Conservation (phyloP, 92 coral and sea anemone genomes). For the Virgularia gustaviana region DNA sequence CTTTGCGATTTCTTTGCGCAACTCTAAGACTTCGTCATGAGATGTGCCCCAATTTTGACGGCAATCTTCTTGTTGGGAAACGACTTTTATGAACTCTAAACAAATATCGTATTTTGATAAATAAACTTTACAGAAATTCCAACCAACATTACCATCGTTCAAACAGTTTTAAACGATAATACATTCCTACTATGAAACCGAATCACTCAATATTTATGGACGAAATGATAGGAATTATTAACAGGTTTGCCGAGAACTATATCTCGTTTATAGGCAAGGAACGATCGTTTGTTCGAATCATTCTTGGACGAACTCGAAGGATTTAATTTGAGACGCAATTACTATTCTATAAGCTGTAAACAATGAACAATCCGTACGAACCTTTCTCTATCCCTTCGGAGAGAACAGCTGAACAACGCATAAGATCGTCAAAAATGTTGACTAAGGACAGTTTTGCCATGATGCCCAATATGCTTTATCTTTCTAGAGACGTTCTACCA, state of each 20-base stretch:
- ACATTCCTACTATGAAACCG: no score
- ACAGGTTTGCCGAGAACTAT: no score
- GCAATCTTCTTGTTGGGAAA: conserved; percentile 93
- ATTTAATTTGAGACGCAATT: neutral
- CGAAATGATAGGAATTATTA: no score
- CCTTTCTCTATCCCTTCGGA: conserved; percentile 99
- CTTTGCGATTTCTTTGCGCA: conserved; percentile 78
- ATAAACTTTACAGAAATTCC: no score
- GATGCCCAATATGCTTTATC: neutral
- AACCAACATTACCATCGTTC: no score
- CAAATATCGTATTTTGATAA: no score
- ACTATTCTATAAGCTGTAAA: neutral
- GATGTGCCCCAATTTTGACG: conserved; percentile 86
- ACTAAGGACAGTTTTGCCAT: conserved; percentile 85
- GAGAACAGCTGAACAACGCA: conserved; percentile 80
- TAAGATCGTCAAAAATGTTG: conserved; percentile 84
- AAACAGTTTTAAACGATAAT: no score
- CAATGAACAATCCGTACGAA: conserved; percentile 13
- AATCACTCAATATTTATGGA: no score
- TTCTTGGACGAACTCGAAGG: neutral
- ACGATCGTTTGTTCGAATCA: no score
- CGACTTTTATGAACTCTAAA: conserved; percentile 84
- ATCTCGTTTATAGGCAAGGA: no score
- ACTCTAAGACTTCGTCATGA: conserved; percentile 61
- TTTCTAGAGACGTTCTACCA: neutral